Conservation (phyloP, 64 coral and sea anemone species). For the Montipora cactus region DNA sequence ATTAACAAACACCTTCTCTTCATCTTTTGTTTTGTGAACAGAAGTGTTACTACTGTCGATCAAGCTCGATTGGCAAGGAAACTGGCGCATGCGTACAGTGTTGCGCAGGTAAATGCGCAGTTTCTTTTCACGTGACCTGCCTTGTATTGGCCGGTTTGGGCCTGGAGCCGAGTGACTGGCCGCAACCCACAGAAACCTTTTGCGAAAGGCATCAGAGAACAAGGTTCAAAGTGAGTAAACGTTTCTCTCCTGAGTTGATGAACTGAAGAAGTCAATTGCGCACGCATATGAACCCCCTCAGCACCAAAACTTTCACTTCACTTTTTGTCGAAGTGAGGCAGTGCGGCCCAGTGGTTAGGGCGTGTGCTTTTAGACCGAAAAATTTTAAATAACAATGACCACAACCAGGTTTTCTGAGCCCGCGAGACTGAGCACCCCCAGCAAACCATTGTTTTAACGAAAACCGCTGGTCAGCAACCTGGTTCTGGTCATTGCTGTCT, state of each 20-base stretch:
- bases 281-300: background rate
- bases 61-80: background rate
- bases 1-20: no score
- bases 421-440: no score
- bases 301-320: no score
- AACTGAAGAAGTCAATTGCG: background rate
- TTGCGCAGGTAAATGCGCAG: conserved; percentile 88
- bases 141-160: conserved; percentile 70
- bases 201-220: conserved; percentile 83
- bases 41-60: conserved; percentile 73
- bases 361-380: no score
- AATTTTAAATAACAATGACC: no score
- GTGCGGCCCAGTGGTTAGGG: no score
- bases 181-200: conserved; percentile 82
- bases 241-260: no score
- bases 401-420: no score
- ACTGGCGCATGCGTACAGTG: conserved; percentile 85
- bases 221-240: conserved; percentile 72
- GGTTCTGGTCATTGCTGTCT: no score
- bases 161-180: conserved; percentile 88
- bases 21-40: background rate
- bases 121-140: conserved; percentile 83
- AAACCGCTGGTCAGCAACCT: no score
- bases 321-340: no score
- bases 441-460: no score